These are phyloP conservation scores for Phyllopteryx taeniolatus DNA, from an alignment of 2,113 vertebrate species.

Conservation along the genomic window DNA sequence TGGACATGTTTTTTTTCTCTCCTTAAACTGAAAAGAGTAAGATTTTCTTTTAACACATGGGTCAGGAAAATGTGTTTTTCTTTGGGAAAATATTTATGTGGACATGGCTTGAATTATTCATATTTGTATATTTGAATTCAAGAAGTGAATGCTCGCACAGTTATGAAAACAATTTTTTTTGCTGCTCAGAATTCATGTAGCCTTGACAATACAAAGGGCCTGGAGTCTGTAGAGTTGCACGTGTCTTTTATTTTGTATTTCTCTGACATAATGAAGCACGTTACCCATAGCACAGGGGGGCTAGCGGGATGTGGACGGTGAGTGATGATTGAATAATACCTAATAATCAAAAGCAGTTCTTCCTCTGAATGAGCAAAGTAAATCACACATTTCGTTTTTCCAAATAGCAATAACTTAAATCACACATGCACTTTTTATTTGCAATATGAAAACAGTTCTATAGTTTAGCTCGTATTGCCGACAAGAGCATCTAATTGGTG, in stretches of 20 bases:
- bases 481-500: not conserved
- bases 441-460: slow-evolving; percentile 49
- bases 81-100: no score
- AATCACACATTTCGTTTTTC: slow-evolving; percentile 12
- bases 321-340: slow-evolving; percentile 25
- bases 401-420: slow-evolving; percentile 42
- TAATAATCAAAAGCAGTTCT: not conserved
- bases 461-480: slow-evolving; percentile 30
- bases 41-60: no score
- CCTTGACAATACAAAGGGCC: not conserved
- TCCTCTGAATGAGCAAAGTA: slow-evolving; percentile 37
- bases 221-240: slow-evolving; percentile 40
- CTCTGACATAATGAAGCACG: slow-evolving; percentile 66
- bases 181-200: not conserved
- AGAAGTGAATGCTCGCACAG: no score
- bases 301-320: slow-evolving; percentile 30
- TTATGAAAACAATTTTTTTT: no score
- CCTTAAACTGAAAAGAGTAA: no score
- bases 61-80: no score
- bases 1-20: no score
- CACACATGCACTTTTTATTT: slow-evolving; percentile 53
- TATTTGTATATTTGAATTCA: no score
- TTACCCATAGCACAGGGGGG: slow-evolving; percentile 62
- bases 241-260: slow-evolving; percentile 68
- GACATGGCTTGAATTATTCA: no score